Base-by-base conservation (phyloP, 64 coral and sea anemone species). In the Dendronephthya gigantea region DNA sequence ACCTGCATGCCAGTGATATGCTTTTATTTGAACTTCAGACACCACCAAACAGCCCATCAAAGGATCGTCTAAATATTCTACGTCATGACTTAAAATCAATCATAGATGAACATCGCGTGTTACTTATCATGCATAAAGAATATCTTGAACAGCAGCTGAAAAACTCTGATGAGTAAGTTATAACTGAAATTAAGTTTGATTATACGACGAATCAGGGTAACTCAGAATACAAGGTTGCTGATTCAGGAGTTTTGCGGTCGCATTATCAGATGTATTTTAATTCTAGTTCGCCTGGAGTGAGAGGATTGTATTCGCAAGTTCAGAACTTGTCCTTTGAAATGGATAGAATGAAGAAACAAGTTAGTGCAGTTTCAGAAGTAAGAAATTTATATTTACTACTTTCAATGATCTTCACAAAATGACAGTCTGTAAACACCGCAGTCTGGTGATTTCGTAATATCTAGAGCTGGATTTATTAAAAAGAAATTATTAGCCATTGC, bases 31-130 rank as follows among this genome's bases (percentile, higher is more conserved):
- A 62, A 62, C 55, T 62, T 62, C 37, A 79, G 72, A 36, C 72
- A 36, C 30, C 30, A 17, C 30, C 72, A 34, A 79, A 17, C 72
- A 79, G 72, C 72, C 72, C 72, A 34, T 36, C 72, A 1, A 16
- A 15, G 36, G 72, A 79, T 79, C 32, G 72, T 39, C 72, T 79
- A 12, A 79, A 79, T 33, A 79, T 79, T 39, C 36, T 79, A 79
- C 72, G 36, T 15, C 72, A 79, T 39, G 72, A 79, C 22, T 39
- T 79, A 16, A 79, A 79, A 33, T 79, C 72, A 39, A 15, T 79
- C 19, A 36, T 79, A 36, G 72, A 79, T 79, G 72, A 79, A 39
- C 72, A 79, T 39, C 72, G 72, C 17, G 32, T 79, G 36, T 39
- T 79, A 34, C 72, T 79, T 0, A 34, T 35, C 36, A 34, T 79